Base-by-base conservation (phyloP, 2,888 invertebrate genomes). In the Drosophila bunnanda region DNA sequence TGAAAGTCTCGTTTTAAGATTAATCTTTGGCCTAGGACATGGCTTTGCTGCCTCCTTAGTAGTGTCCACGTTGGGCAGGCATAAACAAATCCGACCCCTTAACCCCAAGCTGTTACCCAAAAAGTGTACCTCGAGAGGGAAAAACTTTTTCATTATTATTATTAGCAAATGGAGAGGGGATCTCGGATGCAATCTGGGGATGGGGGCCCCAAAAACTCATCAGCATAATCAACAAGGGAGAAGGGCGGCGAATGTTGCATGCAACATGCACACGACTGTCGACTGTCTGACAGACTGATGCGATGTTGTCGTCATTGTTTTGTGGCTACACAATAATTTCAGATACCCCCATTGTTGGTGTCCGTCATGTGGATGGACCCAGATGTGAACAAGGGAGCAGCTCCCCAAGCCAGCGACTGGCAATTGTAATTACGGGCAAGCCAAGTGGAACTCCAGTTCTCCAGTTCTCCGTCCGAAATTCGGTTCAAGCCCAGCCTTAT, bases 111-210 rank as follows among this genome's bases (percentile, higher is more conserved):
- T 70, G 46, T 79, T 77, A 55, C 59, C 79, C 65, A 20, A 56
- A 68, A 77, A 78, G 72, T 71, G 65, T 67, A 38, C n/a, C n/a
- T n/a, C 22, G 34, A 44, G 52, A 53, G 56, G 41, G 53, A 41
- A 58, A 53, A 64, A 64, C 58, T 69, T 88, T 88, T 82, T 83
- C 83, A 88, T 83, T 83, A 88, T 85, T 82, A 83, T 88, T 83
- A 83, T 88, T 82, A 74, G 82, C 77, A 55, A 55, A 66, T 53
- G 69, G 66, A 79, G 86, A 86, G 80, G 70, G 68, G 80, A 25
- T 59, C 64, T 73, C 56, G 76, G 88, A 86, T 85, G 80, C 62
- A 67, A 44, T 36, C 17, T 62, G 73, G 15, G 46, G 48, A 60
- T 38, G 65, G 74, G 83, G 76, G 71, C 64, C 75, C 78, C 80